Percentiles rank a stretch among this genome's conserved stretches.
Evolutionary conservation across 2,113 vertebrate genomes (phyloP).

Genomic region (Vulpes ferrilata): DNA sequence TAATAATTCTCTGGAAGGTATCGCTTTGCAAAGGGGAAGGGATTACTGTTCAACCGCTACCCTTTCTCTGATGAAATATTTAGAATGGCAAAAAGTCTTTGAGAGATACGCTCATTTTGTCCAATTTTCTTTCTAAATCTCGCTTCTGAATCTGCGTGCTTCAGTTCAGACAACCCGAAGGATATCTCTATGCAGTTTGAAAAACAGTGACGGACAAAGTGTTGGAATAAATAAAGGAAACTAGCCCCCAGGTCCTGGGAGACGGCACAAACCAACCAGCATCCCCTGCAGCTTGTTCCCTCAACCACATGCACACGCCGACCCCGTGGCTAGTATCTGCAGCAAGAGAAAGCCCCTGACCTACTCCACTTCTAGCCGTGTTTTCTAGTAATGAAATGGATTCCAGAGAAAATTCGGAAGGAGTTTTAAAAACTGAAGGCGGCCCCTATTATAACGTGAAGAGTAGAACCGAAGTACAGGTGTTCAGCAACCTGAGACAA

Average conservation of each 20-base stretch:
- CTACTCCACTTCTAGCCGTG: not conserved
- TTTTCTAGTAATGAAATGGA: not conserved
- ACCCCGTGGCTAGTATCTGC: not conserved
- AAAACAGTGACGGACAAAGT: not conserved
- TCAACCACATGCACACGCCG: rapidly evolving
- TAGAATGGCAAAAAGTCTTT: not conserved
- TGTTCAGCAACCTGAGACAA: rapidly evolving
- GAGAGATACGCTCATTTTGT: not conserved
- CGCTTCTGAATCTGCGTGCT: not conserved
- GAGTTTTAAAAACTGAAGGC: not conserved
- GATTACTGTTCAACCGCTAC: not conserved
- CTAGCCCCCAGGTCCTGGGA: not conserved
- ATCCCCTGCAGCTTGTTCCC: too few relatives aligned
- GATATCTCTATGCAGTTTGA: not conserved
- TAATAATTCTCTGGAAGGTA: not conserved
- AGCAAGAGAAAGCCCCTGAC: not conserved
- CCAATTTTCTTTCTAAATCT: not conserved
- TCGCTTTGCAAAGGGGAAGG: not conserved
- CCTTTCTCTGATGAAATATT: not conserved
- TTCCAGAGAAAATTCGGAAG: not conserved
- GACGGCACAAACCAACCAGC: not conserved
- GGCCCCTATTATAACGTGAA: not conserved
- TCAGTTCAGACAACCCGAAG: not conserved
- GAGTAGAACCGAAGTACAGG: rapidly evolving
- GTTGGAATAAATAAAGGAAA: not conserved